Evolutionary conservation across 2,888 invertebrate species (phyloP).

Genomic region (Smittia sp.): DNA sequence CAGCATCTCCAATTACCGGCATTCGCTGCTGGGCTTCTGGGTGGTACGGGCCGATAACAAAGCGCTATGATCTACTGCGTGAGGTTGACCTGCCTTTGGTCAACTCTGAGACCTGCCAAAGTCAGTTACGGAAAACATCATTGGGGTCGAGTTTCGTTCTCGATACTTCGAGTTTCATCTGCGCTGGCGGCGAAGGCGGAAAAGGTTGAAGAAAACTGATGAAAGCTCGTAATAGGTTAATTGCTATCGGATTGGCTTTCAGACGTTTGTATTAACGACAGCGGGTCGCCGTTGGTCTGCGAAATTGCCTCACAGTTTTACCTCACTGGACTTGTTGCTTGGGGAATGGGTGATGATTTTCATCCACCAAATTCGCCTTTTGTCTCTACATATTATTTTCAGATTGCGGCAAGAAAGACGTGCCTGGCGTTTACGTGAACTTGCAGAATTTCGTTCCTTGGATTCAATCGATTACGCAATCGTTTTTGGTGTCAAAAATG

Average conservation of each 20-base stretch:
- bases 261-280: neutral
- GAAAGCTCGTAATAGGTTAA: too few relatives aligned
- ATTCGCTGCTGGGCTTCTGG: too few relatives aligned
- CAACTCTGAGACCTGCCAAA: conserved; percentile 62
- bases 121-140: conserved; percentile 62
- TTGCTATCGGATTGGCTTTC: too few relatives aligned
- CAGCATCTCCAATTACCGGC: too few relatives aligned
- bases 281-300: neutral
- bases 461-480: neutral
- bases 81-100: conserved; percentile 74
- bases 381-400: too few relatives aligned
- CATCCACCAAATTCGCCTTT: too few relatives aligned
- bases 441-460: neutral
- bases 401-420: neutral
- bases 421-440: neutral
- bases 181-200: conserved; percentile 73
- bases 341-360: neutral
- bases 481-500: too few relatives aligned
- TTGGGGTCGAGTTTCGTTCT: conserved; percentile 63
- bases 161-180: conserved; percentile 67
- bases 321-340: neutral
- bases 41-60: too few relatives aligned
- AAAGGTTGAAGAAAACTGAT: conserved; percentile 72
- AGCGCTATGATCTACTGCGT: too few relatives aligned
- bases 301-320: neutral